These are phyloP conservation scores for Timema cristinae DNA, from an alignment of 2,888 invertebrate genomes.

Conservation along the genomic window DNA sequence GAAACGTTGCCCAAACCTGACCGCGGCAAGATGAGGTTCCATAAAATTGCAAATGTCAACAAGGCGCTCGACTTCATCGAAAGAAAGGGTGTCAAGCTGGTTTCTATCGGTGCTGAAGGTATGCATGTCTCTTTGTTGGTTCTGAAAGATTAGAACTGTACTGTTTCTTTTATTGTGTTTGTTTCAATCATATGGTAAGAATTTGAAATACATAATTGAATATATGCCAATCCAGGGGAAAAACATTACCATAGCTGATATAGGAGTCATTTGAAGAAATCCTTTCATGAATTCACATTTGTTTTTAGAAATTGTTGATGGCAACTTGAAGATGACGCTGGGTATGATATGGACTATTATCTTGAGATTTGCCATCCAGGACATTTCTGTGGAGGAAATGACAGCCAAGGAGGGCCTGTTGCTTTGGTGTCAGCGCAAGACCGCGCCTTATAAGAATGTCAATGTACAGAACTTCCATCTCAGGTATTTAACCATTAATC, in stretches of 20 bases:
- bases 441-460: slow-evolving; percentile 99
- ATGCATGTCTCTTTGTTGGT: slow-evolving; percentile 24
- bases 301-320: slow-evolving; percentile 93
- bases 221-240: no score
- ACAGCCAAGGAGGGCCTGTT: slow-evolving; percentile 99
- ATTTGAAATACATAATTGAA: background rate
- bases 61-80: slow-evolving; percentile 99
- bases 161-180: background rate
- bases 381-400: slow-evolving; percentile 99
- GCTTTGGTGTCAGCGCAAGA: slow-evolving; percentile 99
- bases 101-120: slow-evolving; percentile 99
- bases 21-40: slow-evolving; percentile 99
- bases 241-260: no score
- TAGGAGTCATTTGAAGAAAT: no score
- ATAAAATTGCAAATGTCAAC: slow-evolving; percentile 99
- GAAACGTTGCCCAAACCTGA: slow-evolving; percentile 99
- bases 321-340: slow-evolving; percentile 98
- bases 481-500: slow-evolving; percentile 43
- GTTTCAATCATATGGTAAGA: background rate
- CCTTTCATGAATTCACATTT: no score
- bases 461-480: slow-evolving; percentile 99
- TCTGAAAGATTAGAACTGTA: background rate
- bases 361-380: slow-evolving; percentile 98
- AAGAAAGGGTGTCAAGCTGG: slow-evolving; percentile 97
- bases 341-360: slow-evolving; percentile 99